phyloP scores from a whole-genome alignment of 2,797 vertebrate species.

The Poliocrania exsul region DNA sequence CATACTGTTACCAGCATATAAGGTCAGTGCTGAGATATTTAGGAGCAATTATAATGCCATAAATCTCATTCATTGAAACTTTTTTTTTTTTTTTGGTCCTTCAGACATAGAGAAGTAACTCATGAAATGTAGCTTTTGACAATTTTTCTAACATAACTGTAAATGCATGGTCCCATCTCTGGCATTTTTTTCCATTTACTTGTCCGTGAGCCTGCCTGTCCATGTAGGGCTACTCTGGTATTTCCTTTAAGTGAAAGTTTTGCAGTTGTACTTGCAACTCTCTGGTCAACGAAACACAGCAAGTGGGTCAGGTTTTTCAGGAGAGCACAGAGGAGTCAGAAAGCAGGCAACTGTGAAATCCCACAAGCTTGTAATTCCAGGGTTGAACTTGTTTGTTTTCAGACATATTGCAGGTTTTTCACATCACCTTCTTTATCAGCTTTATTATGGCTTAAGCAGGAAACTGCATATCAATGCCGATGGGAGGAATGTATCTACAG shows the following conservation, averaged over 20 bases:
- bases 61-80: neutral
- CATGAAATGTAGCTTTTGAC: neutral
- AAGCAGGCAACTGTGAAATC: neutral
- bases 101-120: neutral
- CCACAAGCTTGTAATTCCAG: neutral
- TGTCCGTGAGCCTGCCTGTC: neutral
- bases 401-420: neutral
- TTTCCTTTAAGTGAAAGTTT: neutral
- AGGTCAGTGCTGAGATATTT: neutral
- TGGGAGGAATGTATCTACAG: neutral
- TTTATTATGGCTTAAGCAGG: neutral
- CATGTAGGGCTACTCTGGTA: neutral
- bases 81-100: neutral
- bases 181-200: neutral
- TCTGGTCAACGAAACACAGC: fast-evolving
- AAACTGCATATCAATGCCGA: neutral
- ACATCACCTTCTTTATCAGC: neutral
- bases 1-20: neutral
- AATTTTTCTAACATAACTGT: neutral
- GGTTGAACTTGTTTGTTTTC: neutral
- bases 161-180: neutral
- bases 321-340: neutral
- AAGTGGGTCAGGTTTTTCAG: neutral
- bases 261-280: neutral
- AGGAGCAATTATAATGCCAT: neutral